These are phyloP conservation scores for Syndactyla subalaris DNA, from an alignment of 2,797 vertebrate species.

Conservation along the genomic window DNA sequence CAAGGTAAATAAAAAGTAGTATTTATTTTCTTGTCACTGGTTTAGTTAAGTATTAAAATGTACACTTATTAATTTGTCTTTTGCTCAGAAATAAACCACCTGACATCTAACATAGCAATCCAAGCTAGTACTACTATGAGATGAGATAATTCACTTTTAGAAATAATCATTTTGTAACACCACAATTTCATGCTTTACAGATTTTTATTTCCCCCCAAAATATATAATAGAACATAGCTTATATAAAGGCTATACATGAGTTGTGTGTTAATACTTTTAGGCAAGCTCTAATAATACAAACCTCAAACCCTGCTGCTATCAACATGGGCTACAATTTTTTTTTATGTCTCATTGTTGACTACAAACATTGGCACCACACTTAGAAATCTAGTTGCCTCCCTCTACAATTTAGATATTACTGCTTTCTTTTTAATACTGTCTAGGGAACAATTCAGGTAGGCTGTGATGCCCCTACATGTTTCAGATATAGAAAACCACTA, in stretches of 20 bases:
- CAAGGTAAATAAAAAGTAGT: slow-evolving; percentile 64
- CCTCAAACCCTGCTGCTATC: slow-evolving; percentile 64
- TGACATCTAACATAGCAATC: slow-evolving; percentile 67
- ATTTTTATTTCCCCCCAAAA: slow-evolving; percentile 62
- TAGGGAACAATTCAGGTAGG: slow-evolving; percentile 67
- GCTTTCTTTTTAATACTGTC: slow-evolving; percentile 65
- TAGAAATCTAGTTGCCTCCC: slow-evolving; percentile 62
- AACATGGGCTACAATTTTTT: slow-evolving; percentile 64
- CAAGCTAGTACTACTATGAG: slow-evolving; percentile 51
- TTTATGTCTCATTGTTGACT: slow-evolving; percentile 69
- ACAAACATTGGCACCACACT: slow-evolving; percentile 64
- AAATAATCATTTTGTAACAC: slow-evolving; percentile 68
- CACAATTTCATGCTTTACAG: slow-evolving; percentile 68
- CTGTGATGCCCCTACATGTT: slow-evolving; percentile 58
- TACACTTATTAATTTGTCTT: slow-evolving; percentile 76
- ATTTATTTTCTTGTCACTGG: slow-evolving; percentile 68
- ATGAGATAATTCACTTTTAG: slow-evolving; percentile 66
- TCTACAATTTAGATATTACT: slow-evolving; percentile 63
- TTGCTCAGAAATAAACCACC: slow-evolving; percentile 72
- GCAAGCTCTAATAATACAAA: slow-evolving; percentile 67
- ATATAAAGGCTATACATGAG: slow-evolving; percentile 59
- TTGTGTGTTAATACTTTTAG: slow-evolving; percentile 70
- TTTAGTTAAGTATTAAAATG: slow-evolving; percentile 65
- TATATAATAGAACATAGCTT: slow-evolving; percentile 61
- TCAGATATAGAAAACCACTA: slow-evolving; percentile 61